These are phyloP conservation scores for Parambassis ranga DNA, from an alignment of 2,797 vertebrate genomes.

Conservation along the genomic window DNA sequence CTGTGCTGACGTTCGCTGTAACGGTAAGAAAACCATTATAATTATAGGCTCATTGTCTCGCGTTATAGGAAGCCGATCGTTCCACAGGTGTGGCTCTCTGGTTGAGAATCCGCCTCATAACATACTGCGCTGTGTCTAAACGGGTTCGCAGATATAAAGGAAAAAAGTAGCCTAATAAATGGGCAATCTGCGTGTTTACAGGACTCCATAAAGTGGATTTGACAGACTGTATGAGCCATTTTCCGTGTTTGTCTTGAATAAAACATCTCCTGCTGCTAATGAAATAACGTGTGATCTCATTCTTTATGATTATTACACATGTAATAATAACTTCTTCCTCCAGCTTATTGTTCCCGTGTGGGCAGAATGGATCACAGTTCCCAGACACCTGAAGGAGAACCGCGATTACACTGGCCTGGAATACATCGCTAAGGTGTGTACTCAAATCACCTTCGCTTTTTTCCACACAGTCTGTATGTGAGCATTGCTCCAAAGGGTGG, in stretches of 20 bases:
- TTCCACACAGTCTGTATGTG: no score
- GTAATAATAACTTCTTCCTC: background rate
- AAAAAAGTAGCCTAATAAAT: no score
- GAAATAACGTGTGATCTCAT: no score
- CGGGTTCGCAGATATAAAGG: background rate
- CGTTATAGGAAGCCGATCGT: background rate
- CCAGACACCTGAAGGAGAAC: conserved; percentile 83
- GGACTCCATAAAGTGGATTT: no score
- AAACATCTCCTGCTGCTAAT: background rate
- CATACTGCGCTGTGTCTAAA: no score
- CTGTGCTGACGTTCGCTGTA: conserved; percentile 33
- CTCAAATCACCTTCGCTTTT: background rate
- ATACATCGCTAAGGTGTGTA: conserved; percentile 85
- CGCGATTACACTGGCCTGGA: conserved; percentile 80
- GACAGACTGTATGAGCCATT: no score
- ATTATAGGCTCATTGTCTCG: background rate
- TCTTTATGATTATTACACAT: background rate
- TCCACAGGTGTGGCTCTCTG: conserved; percentile 51
- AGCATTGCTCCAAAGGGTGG: no score
- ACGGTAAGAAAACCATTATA: conserved; percentile 47
- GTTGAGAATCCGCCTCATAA: background rate
- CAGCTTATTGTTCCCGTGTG: conserved; percentile 52
- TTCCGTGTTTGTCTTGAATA: no score
- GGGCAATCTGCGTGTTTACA: background rate
- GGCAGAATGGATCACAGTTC: conserved; percentile 85